A percentile compares a stretch with the other conserved stretches of the same genome.
phyloP scores from a whole-genome alignment of 1,140 invertebrate genomes.

The Lithobius niger region DNA sequence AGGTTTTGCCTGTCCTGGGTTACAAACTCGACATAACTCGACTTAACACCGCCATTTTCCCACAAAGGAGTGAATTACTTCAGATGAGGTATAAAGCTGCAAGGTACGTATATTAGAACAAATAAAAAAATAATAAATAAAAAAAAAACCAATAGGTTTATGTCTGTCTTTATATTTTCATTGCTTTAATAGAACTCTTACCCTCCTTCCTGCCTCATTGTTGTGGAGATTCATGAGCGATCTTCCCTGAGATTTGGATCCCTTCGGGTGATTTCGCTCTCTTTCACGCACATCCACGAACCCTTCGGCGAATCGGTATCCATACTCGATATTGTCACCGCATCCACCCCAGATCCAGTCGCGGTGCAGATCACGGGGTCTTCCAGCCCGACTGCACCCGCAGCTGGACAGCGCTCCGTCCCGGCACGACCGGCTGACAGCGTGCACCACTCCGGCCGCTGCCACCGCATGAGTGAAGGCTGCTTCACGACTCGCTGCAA shows the following conservation, averaged over 20 bases:
- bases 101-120: no score
- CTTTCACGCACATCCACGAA: constrained; percentile 82
- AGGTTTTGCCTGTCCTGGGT: no score
- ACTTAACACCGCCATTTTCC: no score
- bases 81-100: no score
- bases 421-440: constrained; percentile 70
- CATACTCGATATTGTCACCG: constrained; percentile 88
- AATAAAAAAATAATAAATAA: no score
- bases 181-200: constrained; percentile 39
- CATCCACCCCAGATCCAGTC: constrained; percentile 98
- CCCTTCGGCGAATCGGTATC: constrained; percentile 82
- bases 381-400: constrained; percentile 61
- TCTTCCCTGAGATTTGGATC: constrained; percentile 57
- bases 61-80: no score
- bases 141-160: no score
- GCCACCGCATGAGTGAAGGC: constrained; percentile 82
- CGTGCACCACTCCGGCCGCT: constrained; percentile 73
- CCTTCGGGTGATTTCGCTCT: constrained; percentile 47
- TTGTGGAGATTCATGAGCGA: constrained; percentile 89
- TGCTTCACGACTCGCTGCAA: constrained; percentile 71
- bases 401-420: constrained; percentile 78
- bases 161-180: no score
- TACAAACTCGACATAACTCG: no score
- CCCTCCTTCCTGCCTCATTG: constrained; percentile 82
- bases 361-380: constrained; percentile 62